Conservation (phyloP, 2,888 invertebrate species). For the Pegoplata infirma region DNA sequence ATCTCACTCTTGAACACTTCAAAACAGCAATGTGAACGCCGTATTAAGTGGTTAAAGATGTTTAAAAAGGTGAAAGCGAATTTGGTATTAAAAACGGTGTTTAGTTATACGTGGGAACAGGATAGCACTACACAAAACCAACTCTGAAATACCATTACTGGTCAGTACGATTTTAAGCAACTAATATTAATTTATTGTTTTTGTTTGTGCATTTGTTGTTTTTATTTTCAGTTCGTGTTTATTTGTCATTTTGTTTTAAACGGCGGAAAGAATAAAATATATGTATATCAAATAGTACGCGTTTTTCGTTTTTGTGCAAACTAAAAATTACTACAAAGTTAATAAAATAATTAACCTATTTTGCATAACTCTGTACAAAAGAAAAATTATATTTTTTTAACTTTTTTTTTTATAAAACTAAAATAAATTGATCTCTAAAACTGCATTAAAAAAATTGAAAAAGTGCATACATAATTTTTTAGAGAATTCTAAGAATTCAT, state of each 20-base stretch:
- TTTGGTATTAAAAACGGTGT: too few relatives aligned
- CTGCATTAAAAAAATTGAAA: background rate
- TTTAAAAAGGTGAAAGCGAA: too few relatives aligned
- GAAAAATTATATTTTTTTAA: background rate
- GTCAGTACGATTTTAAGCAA: too few relatives aligned
- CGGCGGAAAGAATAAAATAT: background rate
- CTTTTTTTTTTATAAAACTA: background rate
- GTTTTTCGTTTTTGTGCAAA: background rate
- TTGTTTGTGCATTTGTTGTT: slow-evolving; percentile 20
- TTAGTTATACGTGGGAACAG: too few relatives aligned
- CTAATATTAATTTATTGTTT: too few relatives aligned
- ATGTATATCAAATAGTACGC: too few relatives aligned
- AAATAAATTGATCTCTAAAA: background rate
- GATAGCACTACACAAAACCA: too few relatives aligned
- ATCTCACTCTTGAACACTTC: too few relatives aligned
- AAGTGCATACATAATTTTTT: background rate
- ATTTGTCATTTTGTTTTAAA: slow-evolving; percentile 20
- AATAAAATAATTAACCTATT: background rate
- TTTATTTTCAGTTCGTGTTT: slow-evolving; percentile 44
- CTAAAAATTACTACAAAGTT: background rate
- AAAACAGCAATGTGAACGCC: too few relatives aligned
- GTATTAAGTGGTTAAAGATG: too few relatives aligned
- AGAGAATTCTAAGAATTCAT: background rate
- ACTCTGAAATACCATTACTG: too few relatives aligned
- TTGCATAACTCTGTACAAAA: background rate